Evolutionary conservation across 2,888 invertebrate species (phyloP).

Genomic region (Fissipunctia ypsillon): DNA sequence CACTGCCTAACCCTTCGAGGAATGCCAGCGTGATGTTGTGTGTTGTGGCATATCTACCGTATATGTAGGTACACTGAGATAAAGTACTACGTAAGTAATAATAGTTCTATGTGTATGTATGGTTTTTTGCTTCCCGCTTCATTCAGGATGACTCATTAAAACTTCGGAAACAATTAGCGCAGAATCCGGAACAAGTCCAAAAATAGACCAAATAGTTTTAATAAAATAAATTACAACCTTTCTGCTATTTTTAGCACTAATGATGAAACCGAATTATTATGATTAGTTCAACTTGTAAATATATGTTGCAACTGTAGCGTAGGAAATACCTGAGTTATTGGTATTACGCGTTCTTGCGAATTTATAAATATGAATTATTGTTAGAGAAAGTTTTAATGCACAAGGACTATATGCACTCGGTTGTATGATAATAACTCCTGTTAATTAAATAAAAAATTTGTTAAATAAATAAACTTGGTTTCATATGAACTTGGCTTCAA

Average conservation of each 20-base stretch:
- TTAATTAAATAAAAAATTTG: too few species aligned
- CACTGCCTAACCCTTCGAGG: background rate
- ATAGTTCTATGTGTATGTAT: too few species aligned
- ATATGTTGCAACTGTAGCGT: background rate
- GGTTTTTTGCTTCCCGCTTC: background rate
- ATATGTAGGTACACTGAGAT: too few species aligned
- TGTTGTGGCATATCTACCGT: background rate
- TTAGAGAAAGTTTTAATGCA: constrained; percentile 3
- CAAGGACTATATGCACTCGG: background rate
- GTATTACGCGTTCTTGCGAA: background rate
- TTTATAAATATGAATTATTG: constrained; percentile 18
- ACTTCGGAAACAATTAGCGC: background rate
- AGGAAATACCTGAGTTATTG: background rate
- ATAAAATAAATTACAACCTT: background rate
- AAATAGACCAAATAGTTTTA: background rate
- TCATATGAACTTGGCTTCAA: too few species aligned
- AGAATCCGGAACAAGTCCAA: background rate
- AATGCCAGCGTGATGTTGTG: background rate
- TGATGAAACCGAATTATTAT: background rate
- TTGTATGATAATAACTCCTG: background rate
- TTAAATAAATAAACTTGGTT: too few species aligned
- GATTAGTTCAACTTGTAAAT: background rate
- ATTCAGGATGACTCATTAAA: background rate
- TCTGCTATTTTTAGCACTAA: background rate
- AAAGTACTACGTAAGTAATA: too few species aligned